These are phyloP conservation scores for Cenopis cana DNA, from an alignment of 2,888 invertebrate species.

Conservation along the genomic window DNA sequence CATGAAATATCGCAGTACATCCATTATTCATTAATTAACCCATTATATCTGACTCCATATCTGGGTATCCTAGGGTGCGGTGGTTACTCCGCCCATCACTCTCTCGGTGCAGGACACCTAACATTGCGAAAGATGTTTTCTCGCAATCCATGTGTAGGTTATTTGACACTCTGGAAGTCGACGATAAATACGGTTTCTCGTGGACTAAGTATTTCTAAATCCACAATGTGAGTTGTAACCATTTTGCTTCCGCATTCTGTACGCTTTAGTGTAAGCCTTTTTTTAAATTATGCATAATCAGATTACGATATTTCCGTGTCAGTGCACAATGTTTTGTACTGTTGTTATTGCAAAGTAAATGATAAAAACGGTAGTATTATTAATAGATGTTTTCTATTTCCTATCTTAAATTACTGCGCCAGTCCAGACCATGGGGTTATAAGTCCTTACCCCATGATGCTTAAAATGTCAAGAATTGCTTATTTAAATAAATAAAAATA, in stretches of 20 bases:
- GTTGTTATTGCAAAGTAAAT: not conserved
- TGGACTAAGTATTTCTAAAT: slow-evolving; percentile 12
- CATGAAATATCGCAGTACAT: slow-evolving; percentile 72
- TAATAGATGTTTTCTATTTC: too few species aligned
- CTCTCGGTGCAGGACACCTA: slow-evolving; percentile 15
- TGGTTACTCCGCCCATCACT: slow-evolving; percentile 28
- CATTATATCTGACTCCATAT: slow-evolving; percentile 66
- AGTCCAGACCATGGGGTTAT: too few species aligned
- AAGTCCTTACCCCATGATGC: too few species aligned
- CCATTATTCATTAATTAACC: slow-evolving; percentile 80
- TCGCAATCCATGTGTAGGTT: slow-evolving; percentile 13
- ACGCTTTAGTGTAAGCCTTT: slow-evolving; percentile 58
- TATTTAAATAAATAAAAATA: too few species aligned
- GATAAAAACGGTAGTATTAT: too few species aligned
- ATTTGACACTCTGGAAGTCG: slow-evolving; percentile 24
- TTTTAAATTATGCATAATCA: slow-evolving; percentile 59
- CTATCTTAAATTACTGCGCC: too few species aligned
- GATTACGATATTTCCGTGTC: slow-evolving; percentile 63
- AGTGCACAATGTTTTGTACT: too few species aligned
- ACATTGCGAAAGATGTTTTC: slow-evolving; percentile 10
- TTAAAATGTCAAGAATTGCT: too few species aligned
- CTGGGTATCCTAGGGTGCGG: slow-evolving; percentile 59
- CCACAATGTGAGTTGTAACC: slow-evolving; percentile 20
- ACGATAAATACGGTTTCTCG: slow-evolving; percentile 20
- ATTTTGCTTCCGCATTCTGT: slow-evolving; percentile 59